Conservation (phyloP, 2,797 vertebrate genomes). For the Pipistrellus pygmaeus region DNA sequence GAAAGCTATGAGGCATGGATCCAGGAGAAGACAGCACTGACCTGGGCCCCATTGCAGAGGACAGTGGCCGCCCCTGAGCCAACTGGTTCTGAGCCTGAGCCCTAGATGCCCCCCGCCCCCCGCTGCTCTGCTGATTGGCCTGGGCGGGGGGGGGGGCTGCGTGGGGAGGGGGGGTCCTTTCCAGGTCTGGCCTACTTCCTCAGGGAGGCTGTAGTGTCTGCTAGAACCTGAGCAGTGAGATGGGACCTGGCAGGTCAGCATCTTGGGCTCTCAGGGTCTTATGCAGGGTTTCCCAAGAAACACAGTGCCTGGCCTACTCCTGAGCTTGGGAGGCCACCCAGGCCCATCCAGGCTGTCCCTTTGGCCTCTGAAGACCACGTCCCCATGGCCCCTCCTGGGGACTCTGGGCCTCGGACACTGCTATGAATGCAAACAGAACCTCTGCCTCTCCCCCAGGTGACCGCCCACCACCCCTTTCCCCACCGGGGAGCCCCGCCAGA, state of each 20-base stretch:
- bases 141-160: too few species aligned
- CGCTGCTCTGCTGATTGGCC: background rate
- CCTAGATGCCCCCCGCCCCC: background rate
- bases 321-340: background rate
- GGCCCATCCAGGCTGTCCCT: background rate
- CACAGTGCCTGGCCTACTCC: background rate
- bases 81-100: background rate
- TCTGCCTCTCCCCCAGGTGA: too few species aligned
- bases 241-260: background rate
- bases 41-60: background rate
- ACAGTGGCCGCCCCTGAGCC: background rate
- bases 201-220: background rate
- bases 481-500: background rate
- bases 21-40: background rate
- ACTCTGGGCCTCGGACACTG: background rate
- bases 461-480: too few species aligned
- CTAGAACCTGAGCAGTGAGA: background rate
- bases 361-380: background rate
- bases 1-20: background rate
- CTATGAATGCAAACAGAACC: background rate
- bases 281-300: background rate
- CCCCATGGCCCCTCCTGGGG: background rate
- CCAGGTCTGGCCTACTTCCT: background rate
- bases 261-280: background rate
- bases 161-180: fast-evolving